These are phyloP conservation scores for Agrotis exclamationis DNA, from an alignment of 2,888 invertebrate species.

Conservation along the genomic window DNA sequence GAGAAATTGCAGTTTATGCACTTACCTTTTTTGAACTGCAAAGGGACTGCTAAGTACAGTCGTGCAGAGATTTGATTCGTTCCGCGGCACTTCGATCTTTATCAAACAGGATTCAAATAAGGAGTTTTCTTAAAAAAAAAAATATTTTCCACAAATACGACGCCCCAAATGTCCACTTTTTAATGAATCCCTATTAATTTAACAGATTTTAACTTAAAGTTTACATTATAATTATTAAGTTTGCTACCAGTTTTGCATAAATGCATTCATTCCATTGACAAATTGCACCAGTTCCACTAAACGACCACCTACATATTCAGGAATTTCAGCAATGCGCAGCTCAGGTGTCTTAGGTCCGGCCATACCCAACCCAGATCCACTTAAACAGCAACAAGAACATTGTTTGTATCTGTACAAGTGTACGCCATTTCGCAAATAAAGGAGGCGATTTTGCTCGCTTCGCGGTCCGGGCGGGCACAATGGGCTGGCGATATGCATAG, in stretches of 20 bases:
- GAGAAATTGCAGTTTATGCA: constrained; percentile 37
- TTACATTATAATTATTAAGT: constrained; percentile 2
- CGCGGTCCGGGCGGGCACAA: constrained; percentile 86
- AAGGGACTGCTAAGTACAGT: constrained; percentile 39
- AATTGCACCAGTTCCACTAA: constrained; percentile 41
- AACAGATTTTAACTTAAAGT: not conserved
- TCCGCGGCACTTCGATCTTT: too few species aligned
- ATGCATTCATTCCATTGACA: constrained; percentile 42
- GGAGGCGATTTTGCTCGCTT: constrained; percentile 87
- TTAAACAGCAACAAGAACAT: constrained; percentile 60
- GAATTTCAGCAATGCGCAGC: constrained; percentile 48
- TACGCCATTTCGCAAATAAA: constrained; percentile 81
- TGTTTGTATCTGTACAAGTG: constrained; percentile 73
- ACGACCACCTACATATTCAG: constrained; percentile 63
- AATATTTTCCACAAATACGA: too few species aligned
- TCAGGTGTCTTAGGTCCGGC: constrained; percentile 56
- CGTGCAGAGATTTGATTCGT: constrained; percentile 2
- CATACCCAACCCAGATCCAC: constrained; percentile 59
- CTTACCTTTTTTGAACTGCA: constrained; percentile 6
- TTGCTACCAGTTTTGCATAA: constrained; percentile 30
- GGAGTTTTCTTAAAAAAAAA: too few species aligned
- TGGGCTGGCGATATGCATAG: constrained; percentile 87
- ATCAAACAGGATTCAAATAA: too few species aligned
- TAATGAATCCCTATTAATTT: not conserved
- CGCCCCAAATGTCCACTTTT: not conserved